Conservation (phyloP, 2,797 vertebrate species). For the Chaenodraco wilsoni region DNA sequence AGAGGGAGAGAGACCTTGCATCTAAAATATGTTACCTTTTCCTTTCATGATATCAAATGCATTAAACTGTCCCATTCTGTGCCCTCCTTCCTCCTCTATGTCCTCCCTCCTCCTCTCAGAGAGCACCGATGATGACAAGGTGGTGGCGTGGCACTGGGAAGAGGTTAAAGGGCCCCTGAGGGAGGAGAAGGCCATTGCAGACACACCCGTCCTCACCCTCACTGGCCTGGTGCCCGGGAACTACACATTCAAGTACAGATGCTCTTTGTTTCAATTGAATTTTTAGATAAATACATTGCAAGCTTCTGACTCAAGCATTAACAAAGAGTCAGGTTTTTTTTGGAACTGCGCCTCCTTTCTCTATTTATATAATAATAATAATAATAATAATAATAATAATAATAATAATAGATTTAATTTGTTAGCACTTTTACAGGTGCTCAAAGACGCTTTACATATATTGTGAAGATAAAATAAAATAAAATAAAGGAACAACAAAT, state of each 20-base stretch:
- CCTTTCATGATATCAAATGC: background rate
- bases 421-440: too few species aligned
- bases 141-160: constrained; percentile 95
- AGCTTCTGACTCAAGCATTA: background rate
- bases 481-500: too few species aligned
- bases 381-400: too few species aligned
- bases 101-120: constrained; percentile 75
- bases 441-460: too few species aligned
- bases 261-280: background rate
- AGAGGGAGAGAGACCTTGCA: background rate
- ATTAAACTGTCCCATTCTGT: background rate
- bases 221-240: constrained; percentile 93
- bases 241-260: constrained; percentile 93
- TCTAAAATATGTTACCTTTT: background rate
- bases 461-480: too few species aligned
- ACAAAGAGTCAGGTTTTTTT: background rate
- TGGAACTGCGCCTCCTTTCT: too few species aligned
- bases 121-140: constrained; percentile 96
- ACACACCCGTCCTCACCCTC: constrained; percentile 90
- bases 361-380: too few species aligned
- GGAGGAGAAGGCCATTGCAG: constrained; percentile 93
- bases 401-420: too few species aligned
- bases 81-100: background rate
- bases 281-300: background rate
- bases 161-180: constrained; percentile 95